Conservation (phyloP, 1,140 invertebrate species). For the Cecropterus lyciades region DNA sequence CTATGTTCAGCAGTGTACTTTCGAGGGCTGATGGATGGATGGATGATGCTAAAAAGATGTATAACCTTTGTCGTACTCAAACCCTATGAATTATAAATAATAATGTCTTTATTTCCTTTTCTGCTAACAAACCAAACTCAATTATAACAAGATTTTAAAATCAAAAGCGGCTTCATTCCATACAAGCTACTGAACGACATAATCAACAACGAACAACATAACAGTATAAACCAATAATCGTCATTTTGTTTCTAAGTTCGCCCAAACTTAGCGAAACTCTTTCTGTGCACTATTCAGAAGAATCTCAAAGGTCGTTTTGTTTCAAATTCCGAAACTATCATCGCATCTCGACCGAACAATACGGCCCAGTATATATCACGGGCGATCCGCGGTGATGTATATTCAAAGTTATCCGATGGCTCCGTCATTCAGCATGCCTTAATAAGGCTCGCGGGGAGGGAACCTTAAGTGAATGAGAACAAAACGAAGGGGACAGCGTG, state of each 20-base stretch:
- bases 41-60: no score
- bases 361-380: conserved; percentile 16
- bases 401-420: conserved; percentile 35
- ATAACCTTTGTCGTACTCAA: no score
- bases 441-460: conserved; percentile 46
- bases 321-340: conserved; percentile 25
- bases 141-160: no score
- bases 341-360: conserved; percentile 26
- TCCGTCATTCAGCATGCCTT: conserved; percentile 43
- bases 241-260: neutral
- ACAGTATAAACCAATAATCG: neutral
- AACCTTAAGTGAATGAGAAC: conserved; percentile 70
- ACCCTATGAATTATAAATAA: no score
- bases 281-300: conserved; percentile 18
- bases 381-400: conserved; percentile 33
- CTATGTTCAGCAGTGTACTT: no score
- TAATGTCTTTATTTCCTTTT: no score
- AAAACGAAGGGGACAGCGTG: conserved; percentile 72
- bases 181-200: no score
- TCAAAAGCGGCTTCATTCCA: no score
- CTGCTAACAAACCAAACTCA: no score
- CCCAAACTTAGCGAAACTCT: no score
- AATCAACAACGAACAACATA: neutral
- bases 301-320: neutral
- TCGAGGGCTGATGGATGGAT: no score